phyloP scores from a whole-genome alignment of 2,888 invertebrate genomes.

The Hypsopygia costalis region DNA sequence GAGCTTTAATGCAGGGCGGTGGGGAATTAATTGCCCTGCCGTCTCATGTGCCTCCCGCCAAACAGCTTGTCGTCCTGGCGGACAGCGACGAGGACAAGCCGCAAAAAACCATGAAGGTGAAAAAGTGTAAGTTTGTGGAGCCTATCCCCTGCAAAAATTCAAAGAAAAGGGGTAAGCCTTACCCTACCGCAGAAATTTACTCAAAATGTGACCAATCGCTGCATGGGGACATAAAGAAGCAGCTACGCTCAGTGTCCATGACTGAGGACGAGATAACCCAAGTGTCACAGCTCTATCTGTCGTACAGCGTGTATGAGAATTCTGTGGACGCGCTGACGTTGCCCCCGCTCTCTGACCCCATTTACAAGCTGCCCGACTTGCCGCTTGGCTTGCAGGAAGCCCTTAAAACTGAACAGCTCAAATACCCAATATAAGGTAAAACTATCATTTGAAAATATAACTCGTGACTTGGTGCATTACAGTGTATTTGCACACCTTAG shows the following conservation, averaged over 20 bases:
- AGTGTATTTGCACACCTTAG: too few relatives aligned
- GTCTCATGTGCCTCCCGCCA: conserved; percentile 28
- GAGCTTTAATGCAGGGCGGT: conserved; percentile 62
- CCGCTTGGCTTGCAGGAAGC: conserved; percentile 50
- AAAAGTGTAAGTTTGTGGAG: conserved; percentile 54
- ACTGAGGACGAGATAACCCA: conserved; percentile 58
- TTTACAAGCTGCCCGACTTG: conserved; percentile 59
- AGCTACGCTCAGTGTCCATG: conserved; percentile 55
- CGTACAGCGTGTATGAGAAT: conserved; percentile 57
- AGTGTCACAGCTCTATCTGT: conserved; percentile 57
- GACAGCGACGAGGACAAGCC: conserved; percentile 41
- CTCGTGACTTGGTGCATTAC: too few relatives aligned
- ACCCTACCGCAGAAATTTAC: conserved; percentile 49
- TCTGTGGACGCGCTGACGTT: conserved; percentile 49
- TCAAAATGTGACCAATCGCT: conserved; percentile 57
- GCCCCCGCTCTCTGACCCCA: conserved; percentile 65
- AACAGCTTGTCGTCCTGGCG: conserved; percentile 47
- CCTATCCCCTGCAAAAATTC: conserved; percentile 51
- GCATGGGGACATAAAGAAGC: conserved; percentile 53
- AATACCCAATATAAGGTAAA: conserved; percentile 41
- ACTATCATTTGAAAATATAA: too few relatives aligned
- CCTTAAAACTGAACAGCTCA: conserved; percentile 48
- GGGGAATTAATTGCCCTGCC: conserved; percentile 59
- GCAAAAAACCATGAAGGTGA: conserved; percentile 29
- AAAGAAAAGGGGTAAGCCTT: conserved; percentile 39